Conservation (phyloP, 2,113 vertebrate species). For the Perca fluviatilis region DNA sequence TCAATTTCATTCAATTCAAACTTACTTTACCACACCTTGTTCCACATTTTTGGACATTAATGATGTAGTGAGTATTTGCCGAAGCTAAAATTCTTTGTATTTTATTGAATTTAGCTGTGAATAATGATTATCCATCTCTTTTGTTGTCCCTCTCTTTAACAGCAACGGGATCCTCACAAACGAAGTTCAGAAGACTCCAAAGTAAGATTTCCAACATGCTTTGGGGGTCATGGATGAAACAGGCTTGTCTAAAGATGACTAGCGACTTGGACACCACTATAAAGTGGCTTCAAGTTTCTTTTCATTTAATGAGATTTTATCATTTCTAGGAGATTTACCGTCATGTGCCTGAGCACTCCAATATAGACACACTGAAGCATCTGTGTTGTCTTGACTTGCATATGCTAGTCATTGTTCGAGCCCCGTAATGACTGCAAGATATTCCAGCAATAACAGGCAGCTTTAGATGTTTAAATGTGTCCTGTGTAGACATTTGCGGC, state of each 20-base stretch:
- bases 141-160: constrained; percentile 53
- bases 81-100: neutral
- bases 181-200: constrained; percentile 85
- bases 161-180: constrained; percentile 86
- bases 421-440: constrained; percentile 13
- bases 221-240: neutral
- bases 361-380: constrained; percentile 14
- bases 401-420: constrained; percentile 7
- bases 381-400: constrained; percentile 27
- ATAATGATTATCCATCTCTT: constrained; percentile 3
- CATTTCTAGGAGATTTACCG: neutral
- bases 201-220: constrained; percentile 71
- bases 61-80: neutral
- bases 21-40: neutral
- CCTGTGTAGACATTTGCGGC: constrained; percentile 6
- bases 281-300: neutral
- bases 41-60: neutral
- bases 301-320: neutral
- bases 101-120: neutral
- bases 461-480: constrained; percentile 7
- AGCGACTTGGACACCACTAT: neutral
- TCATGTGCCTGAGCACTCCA: neutral
- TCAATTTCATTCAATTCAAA: neutral
- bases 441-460: constrained; percentile 15
- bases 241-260: neutral